Evolutionary conservation across 1,140 invertebrate genomes (phyloP).

Genomic region (Argopecten irradians): DNA sequence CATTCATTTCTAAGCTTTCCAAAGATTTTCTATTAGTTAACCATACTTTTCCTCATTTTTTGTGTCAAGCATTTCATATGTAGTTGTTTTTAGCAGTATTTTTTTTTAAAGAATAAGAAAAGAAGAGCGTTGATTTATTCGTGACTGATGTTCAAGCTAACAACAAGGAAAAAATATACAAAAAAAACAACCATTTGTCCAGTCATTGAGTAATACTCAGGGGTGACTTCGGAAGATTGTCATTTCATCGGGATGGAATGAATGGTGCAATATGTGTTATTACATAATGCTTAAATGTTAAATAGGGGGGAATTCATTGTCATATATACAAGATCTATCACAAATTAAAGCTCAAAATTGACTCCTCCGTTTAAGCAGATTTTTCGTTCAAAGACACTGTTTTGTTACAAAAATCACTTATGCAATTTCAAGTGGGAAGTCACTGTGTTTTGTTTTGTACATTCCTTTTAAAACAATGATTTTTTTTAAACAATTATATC

Average conservation of each 20-base stretch:
- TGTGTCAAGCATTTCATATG: conserved; percentile 1
- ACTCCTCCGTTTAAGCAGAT: conserved; percentile 7
- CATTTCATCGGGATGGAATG: conserved; percentile 5
- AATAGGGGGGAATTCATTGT: not conserved
- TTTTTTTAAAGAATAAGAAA: not conserved
- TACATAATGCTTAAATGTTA: not conserved
- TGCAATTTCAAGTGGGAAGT: conserved; percentile 21
- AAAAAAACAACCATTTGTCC: not conserved
- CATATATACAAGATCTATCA: not conserved
- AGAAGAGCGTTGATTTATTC: not conserved
- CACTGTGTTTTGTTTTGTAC: conserved; percentile 22
- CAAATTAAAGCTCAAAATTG: not conserved
- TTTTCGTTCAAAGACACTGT: not conserved
- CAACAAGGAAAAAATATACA: not conserved
- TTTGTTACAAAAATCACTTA: conserved; percentile 8
- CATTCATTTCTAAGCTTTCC: conserved; percentile 6
- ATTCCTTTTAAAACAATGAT: not conserved
- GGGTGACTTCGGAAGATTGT: not conserved
- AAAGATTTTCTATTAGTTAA: not conserved
- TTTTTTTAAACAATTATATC: conserved; percentile 15
- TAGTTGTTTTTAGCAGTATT: not conserved
- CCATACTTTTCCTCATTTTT: conserved; percentile 10
- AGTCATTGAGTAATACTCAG: conserved; percentile 10
- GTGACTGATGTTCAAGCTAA: not conserved
- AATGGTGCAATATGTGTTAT: not conserved